phyloP scores from a whole-genome alignment of 2,113 vertebrate species.

The Trematocara macrostoma region DNA sequence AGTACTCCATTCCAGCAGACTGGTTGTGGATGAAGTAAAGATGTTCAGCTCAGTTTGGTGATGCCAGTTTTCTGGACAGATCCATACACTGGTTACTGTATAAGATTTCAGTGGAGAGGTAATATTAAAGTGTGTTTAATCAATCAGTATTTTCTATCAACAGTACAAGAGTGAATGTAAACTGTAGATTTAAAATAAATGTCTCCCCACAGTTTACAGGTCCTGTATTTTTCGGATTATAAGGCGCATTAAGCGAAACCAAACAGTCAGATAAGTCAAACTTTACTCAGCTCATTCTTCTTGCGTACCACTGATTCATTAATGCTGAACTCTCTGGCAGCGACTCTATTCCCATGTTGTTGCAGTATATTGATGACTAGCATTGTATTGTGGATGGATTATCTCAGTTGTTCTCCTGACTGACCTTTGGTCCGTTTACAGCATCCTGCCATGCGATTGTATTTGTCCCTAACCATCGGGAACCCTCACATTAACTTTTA shows the following conservation, averaged over 20 bases:
- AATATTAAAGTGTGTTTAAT: background rate
- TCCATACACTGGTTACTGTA: background rate
- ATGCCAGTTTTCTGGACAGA: background rate
- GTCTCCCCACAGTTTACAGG: background rate
- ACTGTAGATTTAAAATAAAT: background rate
- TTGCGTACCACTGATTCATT: rapidly evolving
- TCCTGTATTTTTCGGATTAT: rapidly evolving
- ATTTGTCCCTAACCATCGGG: background rate
- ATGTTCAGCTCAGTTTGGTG: background rate
- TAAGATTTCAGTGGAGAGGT: background rate
- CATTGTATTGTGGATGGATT: rapidly evolving
- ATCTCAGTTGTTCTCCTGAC: background rate
- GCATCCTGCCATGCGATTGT: background rate
- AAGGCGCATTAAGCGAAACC: rapidly evolving
- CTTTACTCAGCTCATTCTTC: background rate
- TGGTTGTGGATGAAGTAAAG: background rate
- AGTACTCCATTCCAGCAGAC: background rate
- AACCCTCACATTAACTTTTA: background rate
- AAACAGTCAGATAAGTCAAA: background rate
- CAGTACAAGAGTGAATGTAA: background rate
- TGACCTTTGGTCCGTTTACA: background rate
- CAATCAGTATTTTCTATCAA: background rate
- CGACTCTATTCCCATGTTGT: background rate
- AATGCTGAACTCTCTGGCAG: background rate
- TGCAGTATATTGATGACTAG: background rate